phyloP scores from a whole-genome alignment of 2,113 vertebrate species.

The Chascanopsetta lugubris region DNA sequence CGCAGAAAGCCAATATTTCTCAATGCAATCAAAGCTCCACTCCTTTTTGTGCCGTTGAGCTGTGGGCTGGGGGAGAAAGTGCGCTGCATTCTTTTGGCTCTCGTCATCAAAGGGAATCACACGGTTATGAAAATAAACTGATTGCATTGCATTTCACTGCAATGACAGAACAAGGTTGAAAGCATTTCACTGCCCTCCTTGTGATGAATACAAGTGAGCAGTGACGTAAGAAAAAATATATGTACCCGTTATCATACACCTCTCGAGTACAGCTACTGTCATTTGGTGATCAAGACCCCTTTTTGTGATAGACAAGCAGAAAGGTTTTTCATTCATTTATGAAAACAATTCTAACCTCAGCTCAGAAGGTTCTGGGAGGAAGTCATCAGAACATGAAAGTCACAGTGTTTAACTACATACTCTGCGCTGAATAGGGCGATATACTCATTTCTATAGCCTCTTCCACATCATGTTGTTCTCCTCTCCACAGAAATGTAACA shows the following conservation, averaged over 20 bases:
- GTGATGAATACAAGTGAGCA: background rate
- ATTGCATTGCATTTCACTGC: background rate
- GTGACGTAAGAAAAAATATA: slow-evolving; percentile 2
- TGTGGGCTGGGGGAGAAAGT: background rate
- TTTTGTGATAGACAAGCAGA: background rate
- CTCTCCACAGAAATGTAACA: too few relatives aligned
- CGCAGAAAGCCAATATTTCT: slow-evolving; percentile 36
- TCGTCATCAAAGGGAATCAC: background rate
- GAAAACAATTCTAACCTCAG: background rate
- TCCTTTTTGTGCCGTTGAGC: background rate
- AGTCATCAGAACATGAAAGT: background rate
- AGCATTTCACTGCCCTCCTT: background rate
- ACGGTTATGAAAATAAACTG: slow-evolving; percentile 7
- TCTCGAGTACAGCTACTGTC: background rate
- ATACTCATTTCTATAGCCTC: too few relatives aligned
- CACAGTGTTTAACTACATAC: too few relatives aligned
- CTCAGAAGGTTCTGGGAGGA: background rate
- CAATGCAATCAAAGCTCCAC: slow-evolving; percentile 3
- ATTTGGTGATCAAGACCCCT: background rate
- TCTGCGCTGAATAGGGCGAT: too few relatives aligned
- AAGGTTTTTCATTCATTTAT: background rate
- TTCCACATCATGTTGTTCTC: too few relatives aligned
- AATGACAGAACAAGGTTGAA: slow-evolving; percentile 4
- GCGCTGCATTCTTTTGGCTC: background rate
- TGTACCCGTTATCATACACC: background rate